These are phyloP conservation scores for Ditylenchus weischeri DNA, from an alignment of 2,888 invertebrate genomes.

Conservation along the genomic window DNA sequence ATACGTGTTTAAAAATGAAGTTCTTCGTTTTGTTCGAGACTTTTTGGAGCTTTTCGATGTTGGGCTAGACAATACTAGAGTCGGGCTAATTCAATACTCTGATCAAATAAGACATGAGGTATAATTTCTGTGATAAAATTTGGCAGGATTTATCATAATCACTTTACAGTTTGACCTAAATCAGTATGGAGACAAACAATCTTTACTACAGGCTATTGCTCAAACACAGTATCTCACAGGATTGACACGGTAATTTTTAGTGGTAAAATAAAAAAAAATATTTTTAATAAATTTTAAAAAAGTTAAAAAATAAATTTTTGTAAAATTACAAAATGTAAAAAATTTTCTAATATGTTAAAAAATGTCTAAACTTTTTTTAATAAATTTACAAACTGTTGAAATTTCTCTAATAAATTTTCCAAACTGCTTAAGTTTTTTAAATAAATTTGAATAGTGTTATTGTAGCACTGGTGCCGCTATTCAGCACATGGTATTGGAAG, in stretches of 20 bases:
- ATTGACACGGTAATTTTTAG: slow-evolving; percentile 37
- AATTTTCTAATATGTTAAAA: too few relatives aligned
- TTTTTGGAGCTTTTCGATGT: slow-evolving; percentile 59
- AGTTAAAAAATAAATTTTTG: too few relatives aligned
- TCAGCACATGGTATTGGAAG: slow-evolving; percentile 57
- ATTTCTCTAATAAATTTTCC: too few relatives aligned
- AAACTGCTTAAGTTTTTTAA: too few relatives aligned
- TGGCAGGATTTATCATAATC: slow-evolving; percentile 33
- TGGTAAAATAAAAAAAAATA: background rate
- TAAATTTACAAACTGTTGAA: too few relatives aligned
- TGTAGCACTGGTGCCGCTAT: slow-evolving; percentile 58
- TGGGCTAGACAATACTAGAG: slow-evolving; percentile 55
- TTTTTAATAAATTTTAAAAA: too few relatives aligned
- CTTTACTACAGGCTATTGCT: slow-evolving; percentile 42
- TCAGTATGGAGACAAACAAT: slow-evolving; percentile 42
- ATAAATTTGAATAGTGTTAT: background rate
- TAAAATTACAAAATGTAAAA: too few relatives aligned
- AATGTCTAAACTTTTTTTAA: too few relatives aligned
- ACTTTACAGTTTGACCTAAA: slow-evolving; percentile 44
- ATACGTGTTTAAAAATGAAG: slow-evolving; percentile 57
- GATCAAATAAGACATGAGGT: slow-evolving; percentile 58
- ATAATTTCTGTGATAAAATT: slow-evolving; percentile 49
- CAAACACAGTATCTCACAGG: slow-evolving; percentile 56
- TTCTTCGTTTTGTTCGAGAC: slow-evolving; percentile 56
- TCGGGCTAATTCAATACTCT: slow-evolving; percentile 58